These are phyloP conservation scores for Morus bassanus DNA, from an alignment of 2,797 vertebrate genomes.

Conservation along the genomic window DNA sequence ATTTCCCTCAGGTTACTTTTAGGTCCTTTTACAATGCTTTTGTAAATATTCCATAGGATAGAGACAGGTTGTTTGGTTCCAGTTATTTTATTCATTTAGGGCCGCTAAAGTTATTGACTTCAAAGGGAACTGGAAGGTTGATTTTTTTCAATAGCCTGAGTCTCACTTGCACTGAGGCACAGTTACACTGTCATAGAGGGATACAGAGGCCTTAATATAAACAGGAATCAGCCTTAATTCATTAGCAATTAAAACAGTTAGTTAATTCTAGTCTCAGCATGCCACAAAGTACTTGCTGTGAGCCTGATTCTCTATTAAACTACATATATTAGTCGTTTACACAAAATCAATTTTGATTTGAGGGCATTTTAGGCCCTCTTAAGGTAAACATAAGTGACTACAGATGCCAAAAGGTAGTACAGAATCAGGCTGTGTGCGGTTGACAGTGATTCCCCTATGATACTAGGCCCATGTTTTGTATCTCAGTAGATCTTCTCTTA, in stretches of 20 bases:
- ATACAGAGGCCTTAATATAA: conserved; percentile 47
- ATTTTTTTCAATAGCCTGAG: background rate
- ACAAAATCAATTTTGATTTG: background rate
- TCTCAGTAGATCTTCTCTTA: background rate
- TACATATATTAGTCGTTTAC: background rate
- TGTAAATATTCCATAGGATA: background rate
- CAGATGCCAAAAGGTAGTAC: background rate
- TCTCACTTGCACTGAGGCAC: background rate
- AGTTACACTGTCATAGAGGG: background rate
- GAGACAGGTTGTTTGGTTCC: background rate
- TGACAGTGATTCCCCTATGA: background rate
- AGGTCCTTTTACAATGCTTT: background rate
- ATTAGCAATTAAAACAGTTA: background rate
- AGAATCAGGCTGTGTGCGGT: background rate
- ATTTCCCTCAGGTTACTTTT: background rate
- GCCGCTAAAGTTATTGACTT: background rate
- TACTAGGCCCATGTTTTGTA: background rate
- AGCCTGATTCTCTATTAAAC: background rate
- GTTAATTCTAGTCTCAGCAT: background rate
- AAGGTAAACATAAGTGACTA: background rate
- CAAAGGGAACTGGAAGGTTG: background rate
- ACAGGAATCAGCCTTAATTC: conserved; percentile 57
- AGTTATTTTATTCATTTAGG: background rate
- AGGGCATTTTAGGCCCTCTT: background rate
- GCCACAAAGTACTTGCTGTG: background rate